These are phyloP conservation scores for Bombus pyrosoma DNA, from an alignment of 1,140 invertebrate genomes.

Conservation along the genomic window DNA sequence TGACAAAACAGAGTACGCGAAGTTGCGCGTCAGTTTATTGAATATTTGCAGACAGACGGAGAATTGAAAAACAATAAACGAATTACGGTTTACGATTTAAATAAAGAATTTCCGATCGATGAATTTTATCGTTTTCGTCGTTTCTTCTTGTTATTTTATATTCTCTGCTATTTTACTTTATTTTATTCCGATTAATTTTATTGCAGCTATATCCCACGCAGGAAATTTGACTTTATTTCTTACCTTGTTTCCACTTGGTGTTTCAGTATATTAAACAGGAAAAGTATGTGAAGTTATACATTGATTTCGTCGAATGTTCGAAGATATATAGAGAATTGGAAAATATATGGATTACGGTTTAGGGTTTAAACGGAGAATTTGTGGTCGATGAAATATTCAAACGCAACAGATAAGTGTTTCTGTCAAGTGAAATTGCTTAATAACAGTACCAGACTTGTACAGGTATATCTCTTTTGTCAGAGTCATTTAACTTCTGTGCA, in stretches of 20 bases:
- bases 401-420: neutral
- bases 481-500: neutral
- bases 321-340: neutral
- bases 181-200: neutral
- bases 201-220: rapidly evolving
- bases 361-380: no score
- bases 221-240: neutral
- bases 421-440: neutral
- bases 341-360: neutral
- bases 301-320: neutral
- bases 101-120: no score
- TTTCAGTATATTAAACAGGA: neutral
- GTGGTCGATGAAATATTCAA: neutral
- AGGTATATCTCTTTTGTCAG: neutral
- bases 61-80: no score
- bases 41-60: no score
- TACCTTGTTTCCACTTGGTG: no score
- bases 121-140: no score
- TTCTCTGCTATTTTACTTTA: neutral
- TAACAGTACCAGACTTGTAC: neutral
- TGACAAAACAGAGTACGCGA: no score
- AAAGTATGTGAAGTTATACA: no score
- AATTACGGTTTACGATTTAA: no score
- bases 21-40: no score
- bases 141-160: neutral